Percentiles rank a stretch among this genome's conserved stretches.
Evolutionary conservation across 2,888 invertebrate genomes (phyloP).

Genomic region (Stenchaetothrips biformis): DNA sequence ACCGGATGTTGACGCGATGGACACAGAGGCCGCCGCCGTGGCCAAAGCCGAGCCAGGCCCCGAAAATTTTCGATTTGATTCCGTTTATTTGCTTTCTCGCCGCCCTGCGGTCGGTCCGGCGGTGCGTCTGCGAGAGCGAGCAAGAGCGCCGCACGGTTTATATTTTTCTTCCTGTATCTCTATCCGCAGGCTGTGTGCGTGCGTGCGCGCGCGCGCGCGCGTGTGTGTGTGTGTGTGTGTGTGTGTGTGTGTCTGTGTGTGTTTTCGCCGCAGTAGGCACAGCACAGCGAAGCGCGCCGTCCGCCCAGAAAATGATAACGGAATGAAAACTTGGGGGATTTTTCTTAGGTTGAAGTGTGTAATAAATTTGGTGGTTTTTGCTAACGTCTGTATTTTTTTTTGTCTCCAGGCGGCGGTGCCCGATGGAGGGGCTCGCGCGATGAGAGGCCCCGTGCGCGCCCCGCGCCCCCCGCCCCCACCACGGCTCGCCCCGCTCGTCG

Average conservation of each 20-base stretch:
- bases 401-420: background rate
- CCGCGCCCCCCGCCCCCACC: background rate
- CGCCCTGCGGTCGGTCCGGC: background rate
- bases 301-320: too few relatives aligned
- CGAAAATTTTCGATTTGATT: constrained; percentile 6
- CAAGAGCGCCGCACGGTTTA: background rate
- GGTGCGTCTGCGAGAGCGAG: background rate
- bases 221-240: too few relatives aligned
- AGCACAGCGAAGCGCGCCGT: too few relatives aligned
- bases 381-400: background rate
- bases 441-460: background rate
- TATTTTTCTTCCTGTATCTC: background rate
- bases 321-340: background rate
- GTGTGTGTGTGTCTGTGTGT: too few relatives aligned
- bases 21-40: background rate
- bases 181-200: background rate
- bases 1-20: background rate
- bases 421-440: constrained; percentile 21
- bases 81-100: constrained; percentile 14
- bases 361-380: background rate
- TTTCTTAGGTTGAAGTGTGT: background rate
- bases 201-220: too few relatives aligned
- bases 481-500: background rate
- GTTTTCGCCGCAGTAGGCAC: too few relatives aligned
- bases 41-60: background rate